A percentile compares a stretch with the other conserved stretches of the same genome.
Conservation (phyloP, 2,888 invertebrate species). For the Drosophila quasianomalipes region DNA sequence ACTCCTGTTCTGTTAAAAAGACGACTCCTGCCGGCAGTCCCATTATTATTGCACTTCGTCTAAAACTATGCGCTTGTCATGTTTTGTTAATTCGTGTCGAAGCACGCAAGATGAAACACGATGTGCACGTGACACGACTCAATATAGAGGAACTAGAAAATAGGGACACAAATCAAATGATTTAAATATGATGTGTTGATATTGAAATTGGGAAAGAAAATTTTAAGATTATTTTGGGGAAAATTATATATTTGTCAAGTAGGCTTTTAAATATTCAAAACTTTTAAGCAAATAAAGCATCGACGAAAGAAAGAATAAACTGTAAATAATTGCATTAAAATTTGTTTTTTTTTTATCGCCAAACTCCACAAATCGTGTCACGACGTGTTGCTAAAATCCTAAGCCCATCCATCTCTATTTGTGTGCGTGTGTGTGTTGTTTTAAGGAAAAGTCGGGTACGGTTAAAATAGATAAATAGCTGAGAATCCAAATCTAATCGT, state of each 20-base stretch:
- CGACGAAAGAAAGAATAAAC: not conserved
- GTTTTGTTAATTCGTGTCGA: slow-evolving; percentile 4
- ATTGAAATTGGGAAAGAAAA: not conserved
- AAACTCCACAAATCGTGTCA: not conserved
- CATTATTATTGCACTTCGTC: slow-evolving; percentile 12
- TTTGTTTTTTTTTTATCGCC: not conserved
- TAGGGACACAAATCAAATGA: not conserved
- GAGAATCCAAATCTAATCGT: slow-evolving; percentile 47
- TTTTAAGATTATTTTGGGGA: not conserved
- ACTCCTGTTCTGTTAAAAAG: slow-evolving; percentile 33
- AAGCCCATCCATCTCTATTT: not conserved
- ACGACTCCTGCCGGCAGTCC: slow-evolving; percentile 41
- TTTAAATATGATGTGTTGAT: not conserved
- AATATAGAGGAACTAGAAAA: not conserved
- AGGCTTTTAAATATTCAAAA: not conserved
- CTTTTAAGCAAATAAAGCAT: not conserved
- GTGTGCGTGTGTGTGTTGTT: not conserved
- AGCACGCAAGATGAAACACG: slow-evolving; percentile 2
- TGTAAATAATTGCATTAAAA: not conserved
- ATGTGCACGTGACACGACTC: slow-evolving; percentile 3
- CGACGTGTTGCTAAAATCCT: not conserved
- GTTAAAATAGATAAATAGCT: slow-evolving; percentile 33
- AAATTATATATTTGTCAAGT: not conserved
- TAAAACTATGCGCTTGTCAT: slow-evolving; percentile 1
- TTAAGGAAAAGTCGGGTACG: slow-evolving; percentile 12